A percentile compares a stretch with the other conserved stretches of the same genome.
These are phyloP conservation scores for Cyphomyrus discorhynchus DNA, from an alignment of 2,113 vertebrate species.

Conservation along the genomic window DNA sequence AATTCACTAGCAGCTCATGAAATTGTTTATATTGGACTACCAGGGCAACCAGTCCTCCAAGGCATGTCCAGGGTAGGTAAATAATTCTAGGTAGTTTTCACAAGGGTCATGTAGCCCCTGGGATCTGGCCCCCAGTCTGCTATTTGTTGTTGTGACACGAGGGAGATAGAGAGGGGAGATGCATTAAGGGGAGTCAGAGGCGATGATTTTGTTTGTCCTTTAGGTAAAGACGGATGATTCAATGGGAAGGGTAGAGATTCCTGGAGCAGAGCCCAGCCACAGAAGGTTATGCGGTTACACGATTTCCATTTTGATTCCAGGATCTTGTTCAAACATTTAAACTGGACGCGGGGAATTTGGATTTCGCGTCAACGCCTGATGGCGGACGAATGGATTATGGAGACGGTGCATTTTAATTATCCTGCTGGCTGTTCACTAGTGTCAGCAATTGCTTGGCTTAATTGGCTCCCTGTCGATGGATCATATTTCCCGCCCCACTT, in stretches of 20 bases:
- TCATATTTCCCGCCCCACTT: background rate
- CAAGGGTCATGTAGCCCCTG: background rate
- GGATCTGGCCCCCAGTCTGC: background rate
- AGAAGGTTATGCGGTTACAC: background rate
- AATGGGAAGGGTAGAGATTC: background rate
- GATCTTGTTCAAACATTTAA: background rate
- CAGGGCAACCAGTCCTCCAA: background rate
- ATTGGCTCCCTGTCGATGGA: background rate
- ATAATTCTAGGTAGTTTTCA: background rate
- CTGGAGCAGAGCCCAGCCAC: background rate
- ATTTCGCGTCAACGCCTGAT: background rate
- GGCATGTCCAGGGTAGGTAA: background rate
- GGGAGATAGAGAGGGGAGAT: background rate
- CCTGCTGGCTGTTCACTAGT: background rate
- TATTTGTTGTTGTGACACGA: background rate
- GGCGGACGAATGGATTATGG: background rate
- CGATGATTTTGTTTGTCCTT: background rate
- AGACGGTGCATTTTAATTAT: background rate
- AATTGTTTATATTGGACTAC: background rate
- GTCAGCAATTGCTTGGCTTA: background rate
- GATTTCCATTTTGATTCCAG: background rate
- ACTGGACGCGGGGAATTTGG: background rate
- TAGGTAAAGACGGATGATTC: background rate
- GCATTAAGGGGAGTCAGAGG: background rate
- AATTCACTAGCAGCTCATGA: background rate